Percentiles rank a stretch among this genome's conserved stretches.
Conservation (phyloP, 2,888 invertebrate genomes). For the Eupsilia transversa region DNA sequence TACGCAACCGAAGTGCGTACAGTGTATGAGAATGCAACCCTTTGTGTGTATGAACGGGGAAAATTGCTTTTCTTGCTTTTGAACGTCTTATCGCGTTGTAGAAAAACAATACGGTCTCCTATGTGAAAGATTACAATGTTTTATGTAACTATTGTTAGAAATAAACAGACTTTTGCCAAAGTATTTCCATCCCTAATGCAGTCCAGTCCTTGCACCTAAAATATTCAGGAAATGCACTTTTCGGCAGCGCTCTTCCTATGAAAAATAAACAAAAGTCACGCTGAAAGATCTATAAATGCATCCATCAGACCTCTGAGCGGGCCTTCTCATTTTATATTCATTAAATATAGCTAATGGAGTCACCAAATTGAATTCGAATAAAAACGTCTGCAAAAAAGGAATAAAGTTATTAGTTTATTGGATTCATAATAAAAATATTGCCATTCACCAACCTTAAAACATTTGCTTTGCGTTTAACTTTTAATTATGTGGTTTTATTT, state of each 20-base stretch:
- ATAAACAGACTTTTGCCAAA: not conserved
- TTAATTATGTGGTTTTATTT: not conserved
- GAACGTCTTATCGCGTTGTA: slow-evolving; percentile 67
- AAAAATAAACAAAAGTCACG: slow-evolving; percentile 11
- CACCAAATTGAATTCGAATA: not conserved
- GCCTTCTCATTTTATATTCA: not conserved
- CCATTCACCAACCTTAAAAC: not conserved
- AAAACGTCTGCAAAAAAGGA: not conserved
- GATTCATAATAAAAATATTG: not conserved
- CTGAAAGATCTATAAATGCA: slow-evolving; percentile 1
- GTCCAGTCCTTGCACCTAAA: slow-evolving; percentile 17
- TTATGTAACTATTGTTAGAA: slow-evolving; percentile 27
- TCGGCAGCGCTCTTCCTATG: not conserved
- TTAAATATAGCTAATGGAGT: not conserved
- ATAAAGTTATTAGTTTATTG: too few relatives aligned
- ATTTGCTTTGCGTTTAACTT: not conserved
- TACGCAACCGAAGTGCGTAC: slow-evolving; percentile 75
- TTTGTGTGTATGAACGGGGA: slow-evolving; percentile 74
- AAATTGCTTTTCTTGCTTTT: slow-evolving; percentile 75
- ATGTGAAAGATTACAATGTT: slow-evolving; percentile 42
- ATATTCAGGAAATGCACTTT: slow-evolving; percentile 41
- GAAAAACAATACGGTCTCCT: slow-evolving; percentile 48
- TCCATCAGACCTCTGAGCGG: not conserved
- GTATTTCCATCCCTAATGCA: slow-evolving; percentile 16
- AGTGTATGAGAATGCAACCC: slow-evolving; percentile 77